These are phyloP conservation scores for Calliopum simillimum DNA, from an alignment of 2,888 invertebrate species.

Conservation along the genomic window DNA sequence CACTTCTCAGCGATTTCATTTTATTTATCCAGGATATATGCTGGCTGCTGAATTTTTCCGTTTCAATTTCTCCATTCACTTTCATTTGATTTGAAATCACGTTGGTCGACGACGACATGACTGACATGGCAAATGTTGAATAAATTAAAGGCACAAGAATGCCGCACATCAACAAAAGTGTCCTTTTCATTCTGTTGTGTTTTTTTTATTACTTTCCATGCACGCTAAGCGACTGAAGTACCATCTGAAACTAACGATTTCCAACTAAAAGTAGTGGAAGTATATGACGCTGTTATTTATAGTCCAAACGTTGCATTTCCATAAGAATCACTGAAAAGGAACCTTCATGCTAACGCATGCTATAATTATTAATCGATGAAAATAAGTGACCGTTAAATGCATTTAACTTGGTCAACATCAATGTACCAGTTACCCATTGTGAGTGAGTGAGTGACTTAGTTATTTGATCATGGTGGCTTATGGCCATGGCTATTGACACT, in stretches of 20 bases:
- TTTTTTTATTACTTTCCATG: neutral
- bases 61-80: slow-evolving; percentile 4
- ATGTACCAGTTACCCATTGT: too few species aligned
- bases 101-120: too few species aligned
- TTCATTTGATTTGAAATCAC: neutral
- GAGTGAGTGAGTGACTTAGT: too few species aligned
- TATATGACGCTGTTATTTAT: slow-evolving; percentile 6
- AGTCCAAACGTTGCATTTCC: neutral
- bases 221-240: neutral
- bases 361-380: slow-evolving; percentile 3
- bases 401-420: slow-evolving; percentile 13
- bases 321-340: slow-evolving; percentile 11
- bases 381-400: slow-evolving; percentile 3
- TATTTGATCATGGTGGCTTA: too few species aligned
- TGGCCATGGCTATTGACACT: too few species aligned
- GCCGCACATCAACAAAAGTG: neutral
- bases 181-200: neutral
- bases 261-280: slow-evolving; percentile 14
- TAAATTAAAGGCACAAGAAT: slow-evolving; percentile 17
- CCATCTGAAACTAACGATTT: neutral
- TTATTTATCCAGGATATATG: slow-evolving; percentile 50
- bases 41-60: neutral
- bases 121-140: neutral
- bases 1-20: slow-evolving; percentile 49
- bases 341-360: neutral